Conservation (phyloP, 2,888 invertebrate genomes). For the Mystacides longicornis region DNA sequence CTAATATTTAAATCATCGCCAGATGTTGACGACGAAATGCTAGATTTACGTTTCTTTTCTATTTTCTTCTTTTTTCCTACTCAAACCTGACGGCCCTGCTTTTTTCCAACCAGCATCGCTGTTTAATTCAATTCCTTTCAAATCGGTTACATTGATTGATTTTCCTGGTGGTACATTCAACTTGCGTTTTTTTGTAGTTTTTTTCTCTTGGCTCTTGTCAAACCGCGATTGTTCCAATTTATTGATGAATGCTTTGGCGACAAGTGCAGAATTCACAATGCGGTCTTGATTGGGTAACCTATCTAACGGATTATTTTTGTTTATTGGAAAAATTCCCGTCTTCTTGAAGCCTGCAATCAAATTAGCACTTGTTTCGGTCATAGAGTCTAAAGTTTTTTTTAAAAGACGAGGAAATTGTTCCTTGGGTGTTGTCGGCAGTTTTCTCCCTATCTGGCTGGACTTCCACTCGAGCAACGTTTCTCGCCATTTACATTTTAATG, state of each 20-base stretch:
- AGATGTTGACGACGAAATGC: neutral
- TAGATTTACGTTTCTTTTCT: neutral
- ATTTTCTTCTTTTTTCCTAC: neutral
- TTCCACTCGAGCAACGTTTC: neutral
- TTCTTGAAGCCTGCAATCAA: neutral
- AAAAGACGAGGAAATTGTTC: neutral
- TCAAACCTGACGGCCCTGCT: neutral
- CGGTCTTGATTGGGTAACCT: neutral
- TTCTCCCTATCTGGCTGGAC: neutral
- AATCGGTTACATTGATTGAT: neutral
- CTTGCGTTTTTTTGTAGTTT: neutral
- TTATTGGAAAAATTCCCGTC: neutral
- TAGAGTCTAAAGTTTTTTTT: neutral
- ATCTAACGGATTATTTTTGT: neutral
- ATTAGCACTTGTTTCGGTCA: neutral
- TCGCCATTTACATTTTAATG: slow-evolving; percentile 1
- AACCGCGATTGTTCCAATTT: neutral
- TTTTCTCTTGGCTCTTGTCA: neutral
- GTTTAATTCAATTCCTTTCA: neutral
- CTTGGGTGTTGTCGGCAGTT: neutral
- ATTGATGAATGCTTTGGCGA: neutral
- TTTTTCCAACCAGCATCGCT: neutral
- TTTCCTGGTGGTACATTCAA: neutral
- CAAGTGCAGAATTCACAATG: neutral
- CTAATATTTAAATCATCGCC: neutral